Percentiles rank a stretch among this genome's conserved stretches.
Conservation (phyloP, 2,888 invertebrate species). For the Philereme vetulata region DNA sequence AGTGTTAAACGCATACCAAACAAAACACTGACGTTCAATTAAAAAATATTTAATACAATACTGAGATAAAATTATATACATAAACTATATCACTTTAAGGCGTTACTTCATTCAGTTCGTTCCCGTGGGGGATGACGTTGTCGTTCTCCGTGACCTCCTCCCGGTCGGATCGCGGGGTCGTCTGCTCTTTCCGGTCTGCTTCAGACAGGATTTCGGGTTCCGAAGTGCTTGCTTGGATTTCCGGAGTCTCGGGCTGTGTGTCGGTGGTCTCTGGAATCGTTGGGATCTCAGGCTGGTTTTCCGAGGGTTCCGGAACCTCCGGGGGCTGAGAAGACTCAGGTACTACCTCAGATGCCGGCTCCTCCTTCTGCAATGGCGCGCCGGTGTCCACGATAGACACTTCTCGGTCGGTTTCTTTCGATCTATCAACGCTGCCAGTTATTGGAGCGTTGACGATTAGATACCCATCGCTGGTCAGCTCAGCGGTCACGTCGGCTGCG, state of each 20-base stretch:
- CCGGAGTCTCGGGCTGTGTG: constrained; percentile 15
- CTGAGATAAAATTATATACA: constrained; percentile 66
- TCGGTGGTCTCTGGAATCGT: neutral
- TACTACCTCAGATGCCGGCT: constrained; percentile 7
- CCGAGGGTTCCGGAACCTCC: constrained; percentile 1
- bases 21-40: constrained; percentile 59
- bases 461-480: constrained; percentile 59
- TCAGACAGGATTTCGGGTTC: constrained; percentile 38
- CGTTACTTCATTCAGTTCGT: constrained; percentile 62
- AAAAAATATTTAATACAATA: constrained; percentile 79
- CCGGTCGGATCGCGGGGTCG: constrained; percentile 55
- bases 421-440: constrained; percentile 45
- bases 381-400: constrained; percentile 66
- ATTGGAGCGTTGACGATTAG: constrained; percentile 65
- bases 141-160: constrained; percentile 66
- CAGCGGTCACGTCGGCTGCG: constrained; percentile 63
- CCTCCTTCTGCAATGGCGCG: constrained; percentile 49
- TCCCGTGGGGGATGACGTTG: constrained; percentile 70
- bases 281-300: constrained; percentile 1
- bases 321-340: constrained; percentile 14
- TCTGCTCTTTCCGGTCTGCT: constrained; percentile 61
- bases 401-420: constrained; percentile 56
- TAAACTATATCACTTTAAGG: constrained; percentile 74
- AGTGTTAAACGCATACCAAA: constrained; percentile 51
- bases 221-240: constrained; percentile 19